phyloP scores from a whole-genome alignment of 2,888 invertebrate species.

The Anarsia innoxiella region DNA sequence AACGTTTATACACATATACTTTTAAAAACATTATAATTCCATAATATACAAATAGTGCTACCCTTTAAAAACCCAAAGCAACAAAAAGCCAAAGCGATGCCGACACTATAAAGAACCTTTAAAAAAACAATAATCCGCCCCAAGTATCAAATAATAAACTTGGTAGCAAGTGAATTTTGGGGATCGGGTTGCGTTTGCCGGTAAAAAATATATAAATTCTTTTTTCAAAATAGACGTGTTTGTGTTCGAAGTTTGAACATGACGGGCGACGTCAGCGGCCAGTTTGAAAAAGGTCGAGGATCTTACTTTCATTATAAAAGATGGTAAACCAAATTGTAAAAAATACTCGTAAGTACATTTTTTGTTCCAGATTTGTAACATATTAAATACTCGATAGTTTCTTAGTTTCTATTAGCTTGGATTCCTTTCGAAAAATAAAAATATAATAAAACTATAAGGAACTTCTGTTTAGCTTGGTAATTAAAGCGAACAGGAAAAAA shows the following conservation, averaged over 20 bases:
- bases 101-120: constrained; percentile 46
- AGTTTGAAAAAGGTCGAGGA: constrained; percentile 42
- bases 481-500: too few relatives aligned
- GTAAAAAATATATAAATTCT: constrained; percentile 42
- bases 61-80: constrained; percentile 36
- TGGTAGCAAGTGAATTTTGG: constrained; percentile 73
- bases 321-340: too few relatives aligned
- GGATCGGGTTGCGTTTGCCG: constrained; percentile 62
- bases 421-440: too few relatives aligned
- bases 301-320: constrained; percentile 52
- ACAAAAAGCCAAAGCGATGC: constrained; percentile 57
- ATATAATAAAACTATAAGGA: too few relatives aligned
- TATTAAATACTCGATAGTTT: too few relatives aligned
- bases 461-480: too few relatives aligned
- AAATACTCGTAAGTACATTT: too few relatives aligned
- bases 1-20: too few relatives aligned
- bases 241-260: constrained; percentile 64
- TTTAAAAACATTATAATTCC: constrained; percentile 15
- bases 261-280: constrained; percentile 60
- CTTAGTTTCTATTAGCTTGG: too few relatives aligned
- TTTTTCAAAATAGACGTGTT: constrained; percentile 40
- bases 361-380: too few relatives aligned
- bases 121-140: constrained; percentile 58
- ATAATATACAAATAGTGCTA: constrained; percentile 34
- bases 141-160: constrained; percentile 74